Conservation (phyloP, 1,140 invertebrate genomes). For the Steinernema feltiae region DNA sequence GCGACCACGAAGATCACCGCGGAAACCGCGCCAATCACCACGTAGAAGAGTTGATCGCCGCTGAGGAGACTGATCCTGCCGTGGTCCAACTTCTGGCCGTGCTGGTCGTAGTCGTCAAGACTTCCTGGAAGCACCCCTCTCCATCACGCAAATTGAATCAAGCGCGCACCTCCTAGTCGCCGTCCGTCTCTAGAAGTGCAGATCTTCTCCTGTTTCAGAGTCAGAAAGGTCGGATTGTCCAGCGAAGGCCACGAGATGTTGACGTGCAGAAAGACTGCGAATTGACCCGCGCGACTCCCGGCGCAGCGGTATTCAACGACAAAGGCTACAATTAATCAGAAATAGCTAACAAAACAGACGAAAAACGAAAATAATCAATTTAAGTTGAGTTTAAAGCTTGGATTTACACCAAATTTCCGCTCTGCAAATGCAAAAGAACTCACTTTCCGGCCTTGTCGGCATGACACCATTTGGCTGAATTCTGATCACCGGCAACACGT, state of each 20-base stretch:
- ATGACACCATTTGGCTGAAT: constrained; percentile 43
- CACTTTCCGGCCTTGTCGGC: constrained; percentile 26
- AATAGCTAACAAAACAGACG: constrained; percentile 1
- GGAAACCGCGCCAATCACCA: neutral
- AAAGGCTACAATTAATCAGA: constrained; percentile 35
- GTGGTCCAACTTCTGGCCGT: neutral
- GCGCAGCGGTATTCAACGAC: constrained; percentile 50
- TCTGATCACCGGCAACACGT: constrained; percentile 48
- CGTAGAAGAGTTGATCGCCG: neutral
- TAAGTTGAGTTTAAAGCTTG: no score
- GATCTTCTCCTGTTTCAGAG: constrained; percentile 54
- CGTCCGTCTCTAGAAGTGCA: constrained; percentile 49
- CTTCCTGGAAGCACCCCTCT: neutral
- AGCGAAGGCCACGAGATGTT: constrained; percentile 45
- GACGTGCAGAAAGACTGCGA: constrained; percentile 46
- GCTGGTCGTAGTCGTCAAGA: constrained; percentile 4
- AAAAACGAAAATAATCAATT: neutral
- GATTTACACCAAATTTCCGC: no score
- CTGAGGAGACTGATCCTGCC: neutral
- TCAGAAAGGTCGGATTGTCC: constrained; percentile 38
- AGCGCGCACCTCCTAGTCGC: constrained; percentile 16
- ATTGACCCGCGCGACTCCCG: constrained; percentile 52
- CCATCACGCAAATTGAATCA: neutral
- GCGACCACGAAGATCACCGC: neutral
- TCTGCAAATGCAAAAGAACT: neutral